A percentile compares a stretch with the other conserved stretches of the same genome.
phyloP scores from a whole-genome alignment of 2,797 vertebrate species.

The Cyclura pinguis region DNA sequence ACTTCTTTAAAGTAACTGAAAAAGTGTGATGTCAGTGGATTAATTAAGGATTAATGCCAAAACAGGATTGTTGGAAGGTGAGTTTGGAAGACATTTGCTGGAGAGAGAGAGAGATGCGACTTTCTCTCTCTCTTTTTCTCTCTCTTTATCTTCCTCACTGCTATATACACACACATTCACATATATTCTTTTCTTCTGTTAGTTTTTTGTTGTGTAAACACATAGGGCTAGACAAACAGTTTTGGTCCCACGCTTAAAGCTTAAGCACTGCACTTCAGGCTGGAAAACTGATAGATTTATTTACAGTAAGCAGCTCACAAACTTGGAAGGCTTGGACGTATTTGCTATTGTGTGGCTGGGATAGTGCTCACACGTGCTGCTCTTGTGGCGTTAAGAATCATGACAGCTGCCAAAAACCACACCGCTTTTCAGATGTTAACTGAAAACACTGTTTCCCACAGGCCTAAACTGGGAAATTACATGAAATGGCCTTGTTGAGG shows the following conservation, averaged over 20 bases:
- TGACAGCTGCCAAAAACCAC: constrained; percentile 23
- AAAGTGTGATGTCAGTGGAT: no score
- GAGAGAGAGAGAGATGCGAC: background rate
- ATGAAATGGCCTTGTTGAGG: background rate
- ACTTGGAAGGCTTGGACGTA: constrained; percentile 21
- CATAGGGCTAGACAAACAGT: constrained; percentile 6
- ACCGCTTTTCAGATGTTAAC: background rate
- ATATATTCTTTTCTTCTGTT: background rate
- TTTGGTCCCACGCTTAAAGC: constrained; percentile 2
- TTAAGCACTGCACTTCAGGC: constrained; percentile 16
- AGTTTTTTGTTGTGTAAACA: constrained; percentile 22
- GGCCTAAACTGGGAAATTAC: background rate
- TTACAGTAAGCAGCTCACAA: constrained; percentile 33
- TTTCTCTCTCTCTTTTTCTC: no score
- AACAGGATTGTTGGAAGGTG: background rate
- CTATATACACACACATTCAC: background rate
- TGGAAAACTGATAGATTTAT: constrained; percentile 46
- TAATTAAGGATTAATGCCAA: no score
- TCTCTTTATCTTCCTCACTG: background rate
- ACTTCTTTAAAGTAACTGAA: no score
- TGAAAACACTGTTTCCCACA: background rate
- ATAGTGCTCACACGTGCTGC: constrained; percentile 5
- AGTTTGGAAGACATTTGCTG: background rate
- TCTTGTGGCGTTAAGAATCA: background rate
- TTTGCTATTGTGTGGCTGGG: constrained; percentile 25